These are phyloP conservation scores for Acyrthosiphon pisum DNA, from an alignment of 1,140 invertebrate genomes.

Conservation along the genomic window DNA sequence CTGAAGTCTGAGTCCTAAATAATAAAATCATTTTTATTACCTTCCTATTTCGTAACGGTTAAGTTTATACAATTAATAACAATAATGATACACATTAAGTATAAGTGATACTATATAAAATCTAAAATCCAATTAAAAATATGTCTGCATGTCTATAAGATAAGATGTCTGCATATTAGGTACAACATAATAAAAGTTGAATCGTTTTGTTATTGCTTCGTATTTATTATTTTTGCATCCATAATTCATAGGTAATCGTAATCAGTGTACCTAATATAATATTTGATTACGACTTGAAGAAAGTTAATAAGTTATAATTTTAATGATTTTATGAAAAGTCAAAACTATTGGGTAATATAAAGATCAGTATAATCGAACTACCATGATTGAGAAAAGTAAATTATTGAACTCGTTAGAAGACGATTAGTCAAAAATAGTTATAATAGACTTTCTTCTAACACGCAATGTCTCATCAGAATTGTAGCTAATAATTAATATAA, in stretches of 20 bases:
- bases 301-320: neutral
- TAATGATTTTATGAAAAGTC: too few species aligned
- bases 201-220: neutral
- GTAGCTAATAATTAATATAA: neutral
- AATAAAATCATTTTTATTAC: conserved; percentile 2
- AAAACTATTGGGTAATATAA: neutral
- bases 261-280: neutral
- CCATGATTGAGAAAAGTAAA: conserved; percentile 21
- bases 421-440: conserved; percentile 2
- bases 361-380: neutral
- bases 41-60: neutral
- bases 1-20: neutral
- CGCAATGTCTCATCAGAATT: neutral
- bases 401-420: conserved; percentile 18
- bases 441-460: conserved; percentile 30
- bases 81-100: neutral
- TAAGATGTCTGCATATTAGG: too few species aligned
- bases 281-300: neutral
- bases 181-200: neutral
- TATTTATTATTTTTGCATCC: neutral
- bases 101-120: neutral
- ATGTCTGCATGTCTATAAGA: neutral
- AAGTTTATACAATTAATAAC: neutral
- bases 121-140: neutral
- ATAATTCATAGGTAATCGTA: neutral